phyloP scores from a whole-genome alignment of 2,888 invertebrate species.

The Perithous albicinctus region DNA sequence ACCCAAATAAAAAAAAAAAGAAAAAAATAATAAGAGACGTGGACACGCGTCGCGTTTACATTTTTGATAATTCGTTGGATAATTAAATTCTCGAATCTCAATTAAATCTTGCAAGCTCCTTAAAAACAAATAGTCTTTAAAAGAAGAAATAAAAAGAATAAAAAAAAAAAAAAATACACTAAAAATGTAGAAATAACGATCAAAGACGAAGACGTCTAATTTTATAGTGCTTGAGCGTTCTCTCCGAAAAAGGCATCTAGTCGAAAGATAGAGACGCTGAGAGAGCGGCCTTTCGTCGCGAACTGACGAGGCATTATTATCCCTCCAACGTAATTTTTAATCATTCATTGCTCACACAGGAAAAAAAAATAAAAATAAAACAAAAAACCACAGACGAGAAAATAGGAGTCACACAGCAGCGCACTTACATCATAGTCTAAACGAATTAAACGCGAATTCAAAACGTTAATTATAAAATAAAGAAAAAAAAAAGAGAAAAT shows the following conservation, averaged over 20 bases:
- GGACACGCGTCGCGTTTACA: constrained; percentile 61
- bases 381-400: constrained; percentile 13
- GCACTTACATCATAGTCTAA: constrained; percentile 52
- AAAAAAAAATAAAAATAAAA: constrained; percentile 20
- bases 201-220: constrained; percentile 43
- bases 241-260: constrained; percentile 15
- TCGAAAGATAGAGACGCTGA: neutral
- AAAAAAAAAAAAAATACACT: constrained; percentile 16
- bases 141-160: constrained; percentile 18
- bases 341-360: constrained; percentile 74
- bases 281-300: constrained; percentile 63
- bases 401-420: constrained; percentile 48
- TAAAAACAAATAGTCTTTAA: constrained; percentile 32
- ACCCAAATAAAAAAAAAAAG: no score
- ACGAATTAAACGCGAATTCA: constrained; percentile 50
- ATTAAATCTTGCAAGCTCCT: constrained; percentile 61
- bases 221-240: constrained; percentile 37
- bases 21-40: no score
- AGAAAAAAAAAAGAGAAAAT: constrained; percentile 52
- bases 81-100: constrained; percentile 60
- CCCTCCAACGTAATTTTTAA: constrained; percentile 76
- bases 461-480: constrained; percentile 54
- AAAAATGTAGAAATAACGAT: constrained; percentile 15
- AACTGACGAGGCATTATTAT: constrained; percentile 61
- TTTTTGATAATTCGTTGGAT: constrained; percentile 69